Percentiles rank a stretch among this genome's conserved stretches.
These are phyloP conservation scores for Crax fasciolata DNA, from an alignment of 2,797 vertebrate genomes.

Conservation along the genomic window DNA sequence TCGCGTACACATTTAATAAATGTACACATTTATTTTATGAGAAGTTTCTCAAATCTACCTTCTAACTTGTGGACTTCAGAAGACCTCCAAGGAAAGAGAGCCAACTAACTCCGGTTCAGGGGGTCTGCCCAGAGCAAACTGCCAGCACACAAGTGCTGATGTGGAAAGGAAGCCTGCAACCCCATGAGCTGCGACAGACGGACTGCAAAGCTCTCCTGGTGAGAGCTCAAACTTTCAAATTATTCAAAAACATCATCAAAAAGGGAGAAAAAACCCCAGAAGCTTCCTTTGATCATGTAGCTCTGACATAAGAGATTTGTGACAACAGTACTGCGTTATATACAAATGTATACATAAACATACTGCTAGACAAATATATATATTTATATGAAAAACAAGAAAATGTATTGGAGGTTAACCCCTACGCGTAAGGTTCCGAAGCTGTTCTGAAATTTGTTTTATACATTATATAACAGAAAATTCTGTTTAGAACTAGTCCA, in stretches of 20 bases:
- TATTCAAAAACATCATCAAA: neutral
- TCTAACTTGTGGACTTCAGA: neutral
- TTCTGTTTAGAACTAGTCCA: neutral
- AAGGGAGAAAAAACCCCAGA: neutral
- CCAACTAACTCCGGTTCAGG: neutral
- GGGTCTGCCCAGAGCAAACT: neutral
- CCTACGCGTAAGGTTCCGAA: neutral
- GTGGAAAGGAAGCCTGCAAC: neutral
- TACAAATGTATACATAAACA: neutral
- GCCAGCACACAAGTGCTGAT: neutral
- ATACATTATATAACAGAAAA: neutral
- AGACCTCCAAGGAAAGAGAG: neutral
- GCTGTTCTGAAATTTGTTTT: neutral
- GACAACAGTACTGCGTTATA: neutral
- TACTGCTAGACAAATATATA: neutral
- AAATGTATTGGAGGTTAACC: neutral
- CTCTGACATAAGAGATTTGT: neutral
- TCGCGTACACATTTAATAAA: neutral
- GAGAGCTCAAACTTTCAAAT: neutral
- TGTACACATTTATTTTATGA: constrained; percentile 25
- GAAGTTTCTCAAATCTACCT: constrained; percentile 26
- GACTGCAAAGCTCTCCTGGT: neutral
- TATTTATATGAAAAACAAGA: neutral
- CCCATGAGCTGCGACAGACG: neutral
- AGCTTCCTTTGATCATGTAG: neutral